A percentile compares a stretch with the other conserved stretches of the same genome.
phyloP scores from a whole-genome alignment of 1,140 invertebrate genomes.

The Apis mellifera region DNA sequence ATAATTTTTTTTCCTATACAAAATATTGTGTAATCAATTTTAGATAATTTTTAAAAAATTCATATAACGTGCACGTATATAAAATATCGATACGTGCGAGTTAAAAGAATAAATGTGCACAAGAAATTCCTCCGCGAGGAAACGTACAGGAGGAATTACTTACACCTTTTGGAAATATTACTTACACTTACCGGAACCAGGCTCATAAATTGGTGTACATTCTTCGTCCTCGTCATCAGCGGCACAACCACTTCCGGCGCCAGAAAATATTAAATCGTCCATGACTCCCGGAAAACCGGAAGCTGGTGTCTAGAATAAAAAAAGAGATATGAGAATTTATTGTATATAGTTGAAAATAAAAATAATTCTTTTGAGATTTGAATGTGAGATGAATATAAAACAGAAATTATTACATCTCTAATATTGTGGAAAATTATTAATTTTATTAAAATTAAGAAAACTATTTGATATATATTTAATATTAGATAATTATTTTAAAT shows the following conservation, averaged over 20 bases:
- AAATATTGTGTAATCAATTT: background rate
- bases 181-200: constrained; percentile 85
- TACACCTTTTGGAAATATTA: constrained; percentile 57
- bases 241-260: constrained; percentile 92
- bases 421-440: too few relatives aligned
- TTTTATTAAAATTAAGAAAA: too few relatives aligned
- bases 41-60: background rate
- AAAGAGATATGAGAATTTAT: constrained; percentile 14
- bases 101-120: background rate
- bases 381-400: too few relatives aligned
- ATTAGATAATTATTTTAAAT: too few relatives aligned
- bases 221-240: constrained; percentile 93
- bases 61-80: constrained; percentile 13
- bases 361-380: too few relatives aligned
- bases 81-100: constrained; percentile 7
- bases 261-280: constrained; percentile 94
- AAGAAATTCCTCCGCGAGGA: constrained; percentile 23
- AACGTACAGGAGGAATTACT: constrained; percentile 51
- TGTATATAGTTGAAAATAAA: too few relatives aligned
- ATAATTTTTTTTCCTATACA: background rate
- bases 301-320: constrained; percentile 87
- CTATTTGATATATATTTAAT: too few relatives aligned
- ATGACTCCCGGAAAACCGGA: constrained; percentile 89
- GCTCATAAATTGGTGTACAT: constrained; percentile 91
- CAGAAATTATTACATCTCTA: too few relatives aligned